Percentiles rank a stretch among this genome's conserved stretches.
phyloP scores from a whole-genome alignment of 2,113 vertebrate genomes.

The Syrrhaptes paradoxus region DNA sequence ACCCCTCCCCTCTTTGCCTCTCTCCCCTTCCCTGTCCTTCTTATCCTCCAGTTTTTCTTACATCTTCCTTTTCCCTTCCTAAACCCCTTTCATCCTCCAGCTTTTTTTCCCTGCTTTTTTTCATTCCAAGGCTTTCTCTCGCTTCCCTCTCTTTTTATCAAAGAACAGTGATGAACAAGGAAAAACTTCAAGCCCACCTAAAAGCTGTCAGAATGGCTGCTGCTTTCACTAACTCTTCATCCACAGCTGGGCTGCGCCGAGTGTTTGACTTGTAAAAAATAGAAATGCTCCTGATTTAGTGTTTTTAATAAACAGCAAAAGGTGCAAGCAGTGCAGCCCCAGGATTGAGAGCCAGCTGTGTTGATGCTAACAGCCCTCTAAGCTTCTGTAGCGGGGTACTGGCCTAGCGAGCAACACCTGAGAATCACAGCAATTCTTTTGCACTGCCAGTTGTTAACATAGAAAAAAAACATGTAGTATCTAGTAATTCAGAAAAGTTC shows the following conservation, averaged over 20 bases:
- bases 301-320: conserved; percentile 77
- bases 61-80: neutral
- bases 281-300: conserved; percentile 75
- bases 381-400: conserved; percentile 29
- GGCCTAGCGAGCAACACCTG: conserved; percentile 39
- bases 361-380: conserved; percentile 48
- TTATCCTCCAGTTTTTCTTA: neutral
- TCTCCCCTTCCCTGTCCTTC: neutral
- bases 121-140: conserved; percentile 17
- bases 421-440: conserved; percentile 54
- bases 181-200: conserved; percentile 59
- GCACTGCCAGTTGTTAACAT: conserved; percentile 52
- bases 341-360: conserved; percentile 67
- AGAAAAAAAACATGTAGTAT: conserved; percentile 34
- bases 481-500: conserved; percentile 69
- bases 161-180: conserved; percentile 57
- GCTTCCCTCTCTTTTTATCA: neutral
- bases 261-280: conserved; percentile 56
- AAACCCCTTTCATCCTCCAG: neutral
- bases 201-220: conserved; percentile 31
- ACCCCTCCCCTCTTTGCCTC: neutral
- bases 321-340: conserved; percentile 45
- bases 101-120: neutral
- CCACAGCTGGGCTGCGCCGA: conserved; percentile 44
- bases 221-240: conserved; percentile 60